These are phyloP conservation scores for Scrobipalpa costella DNA, from an alignment of 2,888 invertebrate species.

Conservation along the genomic window DNA sequence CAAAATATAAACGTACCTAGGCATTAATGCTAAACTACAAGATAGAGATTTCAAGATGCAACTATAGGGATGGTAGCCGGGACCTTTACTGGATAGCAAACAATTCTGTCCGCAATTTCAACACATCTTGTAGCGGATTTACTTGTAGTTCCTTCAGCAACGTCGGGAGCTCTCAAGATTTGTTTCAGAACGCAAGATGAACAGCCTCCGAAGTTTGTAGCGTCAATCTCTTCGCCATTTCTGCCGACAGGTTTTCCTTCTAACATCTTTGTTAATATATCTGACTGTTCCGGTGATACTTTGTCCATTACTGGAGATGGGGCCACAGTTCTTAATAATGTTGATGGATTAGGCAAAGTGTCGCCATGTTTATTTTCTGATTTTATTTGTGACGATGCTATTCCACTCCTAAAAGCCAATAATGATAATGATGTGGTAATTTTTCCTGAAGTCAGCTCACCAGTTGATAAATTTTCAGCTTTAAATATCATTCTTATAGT, in stretches of 20 bases:
- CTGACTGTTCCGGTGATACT: not conserved
- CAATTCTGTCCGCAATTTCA: conserved; percentile 26
- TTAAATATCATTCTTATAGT: not conserved
- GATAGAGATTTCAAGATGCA: not conserved
- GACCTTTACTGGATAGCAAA: conserved; percentile 25
- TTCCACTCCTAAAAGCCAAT: conserved; percentile 15
- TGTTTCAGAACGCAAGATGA: conserved; percentile 1
- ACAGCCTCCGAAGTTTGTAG: not conserved
- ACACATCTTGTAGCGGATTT: conserved; percentile 23
- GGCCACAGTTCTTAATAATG: not conserved
- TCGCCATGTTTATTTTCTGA: not conserved
- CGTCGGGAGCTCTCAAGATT: not conserved
- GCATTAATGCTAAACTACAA: not conserved
- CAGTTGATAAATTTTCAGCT: not conserved
- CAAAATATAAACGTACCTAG: not conserved
- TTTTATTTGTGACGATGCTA: not conserved
- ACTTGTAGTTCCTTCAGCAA: not conserved
- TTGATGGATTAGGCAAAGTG: not conserved
- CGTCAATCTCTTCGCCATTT: not conserved
- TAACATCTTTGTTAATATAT: not conserved
- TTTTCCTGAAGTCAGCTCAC: conserved; percentile 15
- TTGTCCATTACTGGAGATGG: not conserved
- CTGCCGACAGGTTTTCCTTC: not conserved
- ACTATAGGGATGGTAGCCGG: not conserved
- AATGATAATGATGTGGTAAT: not conserved